Conservation (phyloP, 2,888 invertebrate genomes). For the Steromphala cineraria region DNA sequence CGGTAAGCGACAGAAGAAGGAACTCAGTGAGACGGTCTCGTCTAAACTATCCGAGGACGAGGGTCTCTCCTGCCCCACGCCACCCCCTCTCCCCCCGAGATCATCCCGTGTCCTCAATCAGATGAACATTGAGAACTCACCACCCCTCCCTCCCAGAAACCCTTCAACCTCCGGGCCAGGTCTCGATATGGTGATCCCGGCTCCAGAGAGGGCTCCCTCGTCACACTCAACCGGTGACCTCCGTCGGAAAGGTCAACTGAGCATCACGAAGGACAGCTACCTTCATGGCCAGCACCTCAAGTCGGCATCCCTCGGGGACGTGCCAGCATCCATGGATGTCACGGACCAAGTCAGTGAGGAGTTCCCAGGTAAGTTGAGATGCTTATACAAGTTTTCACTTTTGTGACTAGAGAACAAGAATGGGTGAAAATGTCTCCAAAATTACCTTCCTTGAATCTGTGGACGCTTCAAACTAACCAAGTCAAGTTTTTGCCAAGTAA, state of each 20-base stretch:
- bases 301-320: constrained; percentile 6
- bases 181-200: constrained; percentile 60
- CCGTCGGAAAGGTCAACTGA: constrained; percentile 42
- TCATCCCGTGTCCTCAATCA: constrained; percentile 40
- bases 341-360: background rate
- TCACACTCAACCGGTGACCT: constrained; percentile 29
- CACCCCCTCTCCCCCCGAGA: constrained; percentile 53
- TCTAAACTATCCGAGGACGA: constrained; percentile 18
- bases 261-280: constrained; percentile 48
- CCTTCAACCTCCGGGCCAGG: constrained; percentile 50
- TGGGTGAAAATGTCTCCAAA: no score
- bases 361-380: background rate
- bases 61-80: constrained; percentile 20
- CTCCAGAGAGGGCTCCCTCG: constrained; percentile 27
- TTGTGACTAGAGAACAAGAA: background rate
- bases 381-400: no score
- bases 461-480: no score
- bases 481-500: no score
- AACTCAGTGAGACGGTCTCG: background rate
- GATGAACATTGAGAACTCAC: constrained; percentile 44
- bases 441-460: no score
- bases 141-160: constrained; percentile 63
- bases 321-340: constrained; percentile 1
- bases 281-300: constrained; percentile 48
- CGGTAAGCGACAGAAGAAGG: constrained; percentile 28